A percentile compares a stretch with the other conserved stretches of the same genome.
Conservation (phyloP, 2,113 vertebrate genomes). For the Grammomys surdaster region DNA sequence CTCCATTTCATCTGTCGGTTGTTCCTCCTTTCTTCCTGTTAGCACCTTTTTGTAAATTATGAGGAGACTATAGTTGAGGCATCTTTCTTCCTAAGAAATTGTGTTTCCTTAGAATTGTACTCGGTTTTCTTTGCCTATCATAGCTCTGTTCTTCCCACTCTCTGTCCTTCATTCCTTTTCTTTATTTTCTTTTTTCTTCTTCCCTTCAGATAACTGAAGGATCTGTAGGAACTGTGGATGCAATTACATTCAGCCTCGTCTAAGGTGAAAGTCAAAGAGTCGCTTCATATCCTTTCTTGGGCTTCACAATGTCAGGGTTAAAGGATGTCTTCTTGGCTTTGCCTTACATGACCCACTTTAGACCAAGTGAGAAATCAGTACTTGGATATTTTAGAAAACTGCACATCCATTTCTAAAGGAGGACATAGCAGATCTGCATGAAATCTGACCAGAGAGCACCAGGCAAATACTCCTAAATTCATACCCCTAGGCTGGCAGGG, state of each 20-base stretch:
- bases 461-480: neutral
- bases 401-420: neutral
- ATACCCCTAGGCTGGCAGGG: too few species aligned
- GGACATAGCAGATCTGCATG: neutral
- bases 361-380: neutral
- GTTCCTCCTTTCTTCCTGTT: neutral
- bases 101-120: neutral
- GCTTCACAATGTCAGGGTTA: neutral
- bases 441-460: neutral
- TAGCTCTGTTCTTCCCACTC: neutral
- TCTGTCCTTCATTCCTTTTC: neutral
- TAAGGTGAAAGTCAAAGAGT: neutral
- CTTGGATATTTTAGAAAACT: neutral
- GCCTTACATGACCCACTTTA: neutral
- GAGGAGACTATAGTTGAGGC: neutral
- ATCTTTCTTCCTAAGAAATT: neutral
- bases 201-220: neutral
- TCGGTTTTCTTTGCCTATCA: neutral
- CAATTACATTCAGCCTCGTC: neutral
- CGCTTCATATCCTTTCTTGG: neutral
- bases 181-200: neutral
- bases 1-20: too few species aligned
- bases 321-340: neutral
- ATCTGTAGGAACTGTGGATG: neutral
- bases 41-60: neutral